phyloP scores from a whole-genome alignment of 2,113 vertebrate genomes.

The Brachyhypopomus gauderio region DNA sequence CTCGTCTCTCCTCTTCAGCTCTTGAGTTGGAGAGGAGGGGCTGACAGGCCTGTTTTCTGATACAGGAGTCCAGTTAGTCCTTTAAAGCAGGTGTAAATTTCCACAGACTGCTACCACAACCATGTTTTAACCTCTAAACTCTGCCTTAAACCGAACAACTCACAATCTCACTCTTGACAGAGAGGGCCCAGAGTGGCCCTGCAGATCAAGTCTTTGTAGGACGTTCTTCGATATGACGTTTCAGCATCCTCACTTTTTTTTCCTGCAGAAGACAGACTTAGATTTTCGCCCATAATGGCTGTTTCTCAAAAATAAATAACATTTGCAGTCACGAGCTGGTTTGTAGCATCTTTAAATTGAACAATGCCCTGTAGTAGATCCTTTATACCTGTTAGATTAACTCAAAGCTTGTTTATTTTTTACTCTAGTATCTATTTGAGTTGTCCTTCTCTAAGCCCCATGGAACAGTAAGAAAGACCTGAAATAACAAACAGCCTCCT shows the following conservation, averaged over 20 bases:
- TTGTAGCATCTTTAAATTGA: not conserved
- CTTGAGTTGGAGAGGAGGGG: conserved; percentile 24
- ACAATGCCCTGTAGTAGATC: conserved; percentile 41
- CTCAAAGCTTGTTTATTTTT: conserved; percentile 38
- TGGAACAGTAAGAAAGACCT: not conserved
- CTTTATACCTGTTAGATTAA: conserved; percentile 38
- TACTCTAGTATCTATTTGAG: not conserved
- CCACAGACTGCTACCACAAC: conserved; percentile 32
- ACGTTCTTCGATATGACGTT: not conserved
- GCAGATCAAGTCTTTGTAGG: conserved; percentile 23
- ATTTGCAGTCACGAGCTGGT: not conserved
- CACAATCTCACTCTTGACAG: conserved; percentile 31
- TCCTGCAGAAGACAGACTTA: not conserved
- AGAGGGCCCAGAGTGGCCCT: not conserved
- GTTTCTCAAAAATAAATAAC: not conserved
- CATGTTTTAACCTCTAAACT: conserved; percentile 48
- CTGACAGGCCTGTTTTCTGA: conserved; percentile 46
- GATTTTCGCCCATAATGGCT: not conserved
- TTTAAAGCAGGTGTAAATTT: conserved; percentile 51
- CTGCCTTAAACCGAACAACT: conserved; percentile 37
- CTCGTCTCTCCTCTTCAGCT: conserved; percentile 23
- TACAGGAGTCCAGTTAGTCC: conserved; percentile 21
- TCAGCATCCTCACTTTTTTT: not conserved
- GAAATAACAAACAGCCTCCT: conserved; percentile 45
- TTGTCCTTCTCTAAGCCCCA: conserved; percentile 19